Evolutionary conservation across 2,888 invertebrate species (phyloP).

Genomic region (Papilio gigon): DNA sequence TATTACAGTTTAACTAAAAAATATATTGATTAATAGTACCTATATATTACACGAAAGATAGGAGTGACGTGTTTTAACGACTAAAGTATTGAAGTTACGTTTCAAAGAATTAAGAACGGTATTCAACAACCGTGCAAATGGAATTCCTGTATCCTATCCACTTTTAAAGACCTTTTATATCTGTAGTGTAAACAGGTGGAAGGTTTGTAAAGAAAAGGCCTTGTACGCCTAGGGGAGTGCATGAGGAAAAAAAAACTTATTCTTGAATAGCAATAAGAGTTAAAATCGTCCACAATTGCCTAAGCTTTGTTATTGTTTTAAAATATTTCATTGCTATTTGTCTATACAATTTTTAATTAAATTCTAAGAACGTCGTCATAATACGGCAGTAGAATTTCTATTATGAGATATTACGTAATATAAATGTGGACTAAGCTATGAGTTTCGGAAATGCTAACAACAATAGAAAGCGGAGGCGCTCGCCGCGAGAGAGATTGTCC

Average conservation of each 20-base stretch:
- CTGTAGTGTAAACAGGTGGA: not conserved
- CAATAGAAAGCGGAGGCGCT: constrained; percentile 31
- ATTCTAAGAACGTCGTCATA: not conserved
- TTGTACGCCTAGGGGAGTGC: too few species aligned
- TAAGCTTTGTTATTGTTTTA: not conserved
- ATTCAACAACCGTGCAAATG: constrained; percentile 6
- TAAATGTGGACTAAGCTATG: constrained; percentile 7
- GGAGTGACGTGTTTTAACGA: not conserved
- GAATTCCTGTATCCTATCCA: not conserved
- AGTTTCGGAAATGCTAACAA: constrained; percentile 31
- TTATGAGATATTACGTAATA: not conserved
- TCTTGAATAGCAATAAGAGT: too few species aligned
- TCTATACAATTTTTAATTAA: not conserved
- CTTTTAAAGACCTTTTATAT: constrained; percentile 6
- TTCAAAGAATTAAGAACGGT: not conserved
- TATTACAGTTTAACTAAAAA: not conserved
- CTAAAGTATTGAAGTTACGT: not conserved
- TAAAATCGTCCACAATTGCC: not conserved
- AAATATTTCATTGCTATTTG: not conserved
- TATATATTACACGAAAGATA: not conserved
- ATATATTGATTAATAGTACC: not conserved
- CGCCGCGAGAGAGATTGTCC: constrained; percentile 15
- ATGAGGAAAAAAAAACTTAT: too few species aligned
- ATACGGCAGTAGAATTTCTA: not conserved
- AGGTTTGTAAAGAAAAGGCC: not conserved